A percentile compares a stretch with the other conserved stretches of the same genome.
Evolutionary conservation across 2,888 invertebrate genomes (phyloP).

Genomic region (Metalampra italica): DNA sequence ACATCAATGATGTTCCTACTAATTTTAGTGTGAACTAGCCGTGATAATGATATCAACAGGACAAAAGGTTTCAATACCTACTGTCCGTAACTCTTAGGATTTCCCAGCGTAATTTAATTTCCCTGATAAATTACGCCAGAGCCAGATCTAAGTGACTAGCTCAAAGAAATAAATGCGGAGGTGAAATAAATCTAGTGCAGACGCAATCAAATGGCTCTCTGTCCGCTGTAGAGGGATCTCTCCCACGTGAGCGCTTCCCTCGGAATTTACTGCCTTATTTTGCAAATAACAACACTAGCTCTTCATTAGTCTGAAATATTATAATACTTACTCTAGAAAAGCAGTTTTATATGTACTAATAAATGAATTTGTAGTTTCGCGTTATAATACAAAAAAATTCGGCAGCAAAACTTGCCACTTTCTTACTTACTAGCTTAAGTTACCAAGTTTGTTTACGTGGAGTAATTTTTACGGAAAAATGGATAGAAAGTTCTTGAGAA

Average conservation of each 20-base stretch:
- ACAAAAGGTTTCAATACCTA: too few species aligned
- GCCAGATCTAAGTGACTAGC: slow-evolving; percentile 14
- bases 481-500: too few species aligned
- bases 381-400: too few species aligned
- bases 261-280: slow-evolving; percentile 46
- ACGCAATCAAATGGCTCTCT: slow-evolving; percentile 46
- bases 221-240: slow-evolving; percentile 35
- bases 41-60: too few species aligned
- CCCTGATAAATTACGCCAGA: slow-evolving; percentile 10
- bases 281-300: slow-evolving; percentile 34
- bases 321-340: neutral
- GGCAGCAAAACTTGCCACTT: too few species aligned
- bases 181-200: slow-evolving; percentile 43
- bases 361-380: too few species aligned
- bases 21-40: too few species aligned
- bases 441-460: too few species aligned
- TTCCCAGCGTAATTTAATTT: slow-evolving; percentile 9
- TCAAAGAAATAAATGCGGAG: slow-evolving; percentile 27
- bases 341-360: neutral
- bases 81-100: neutral
- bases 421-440: too few species aligned
- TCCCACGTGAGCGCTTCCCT: slow-evolving; percentile 43
- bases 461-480: too few species aligned
- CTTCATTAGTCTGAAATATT: slow-evolving; percentile 28
- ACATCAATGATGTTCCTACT: too few species aligned